Evolutionary conservation across 2,113 vertebrate species (phyloP).

Genomic region (Rhinolophus ferrumequinum): DNA sequence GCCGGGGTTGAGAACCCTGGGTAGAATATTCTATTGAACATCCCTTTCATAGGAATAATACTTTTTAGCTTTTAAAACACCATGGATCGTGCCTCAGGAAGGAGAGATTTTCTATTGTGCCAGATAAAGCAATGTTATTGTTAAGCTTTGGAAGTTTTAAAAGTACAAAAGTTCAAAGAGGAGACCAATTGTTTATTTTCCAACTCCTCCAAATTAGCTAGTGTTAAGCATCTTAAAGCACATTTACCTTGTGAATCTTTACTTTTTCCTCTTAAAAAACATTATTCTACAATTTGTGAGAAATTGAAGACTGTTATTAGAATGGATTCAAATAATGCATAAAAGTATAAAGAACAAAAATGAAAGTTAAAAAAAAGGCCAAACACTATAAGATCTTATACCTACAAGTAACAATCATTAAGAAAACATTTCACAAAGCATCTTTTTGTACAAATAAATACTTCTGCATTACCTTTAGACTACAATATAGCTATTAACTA

Average conservation of each 20-base stretch:
- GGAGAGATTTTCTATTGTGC: not conserved
- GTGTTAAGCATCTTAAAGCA: not conserved
- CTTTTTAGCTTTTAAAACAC: not conserved
- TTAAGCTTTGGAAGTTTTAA: constrained; percentile 7
- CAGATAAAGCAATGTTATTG: not conserved
- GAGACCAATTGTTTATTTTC: not conserved
- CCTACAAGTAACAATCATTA: not conserved
- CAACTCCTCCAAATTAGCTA: not conserved
- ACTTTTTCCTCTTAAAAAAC: not conserved
- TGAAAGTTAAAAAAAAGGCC: not conserved
- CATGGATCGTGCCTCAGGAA: not conserved
- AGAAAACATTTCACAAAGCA: not conserved
- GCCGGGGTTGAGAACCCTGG: not conserved
- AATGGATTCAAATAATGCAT: not conserved
- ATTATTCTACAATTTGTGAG: not conserved
- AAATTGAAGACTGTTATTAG: not conserved
- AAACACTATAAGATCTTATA: not conserved
- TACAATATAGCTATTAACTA: not conserved
- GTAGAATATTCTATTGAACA: not conserved
- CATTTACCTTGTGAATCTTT: not conserved
- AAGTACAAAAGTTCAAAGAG: not conserved
- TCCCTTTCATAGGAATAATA: not conserved
- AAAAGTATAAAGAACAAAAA: constrained; percentile 7
- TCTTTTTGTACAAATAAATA: constrained; percentile 21
- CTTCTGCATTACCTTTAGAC: not conserved